phyloP scores from a whole-genome alignment of 2,888 invertebrate genomes.

The Pemphredon lugubris region DNA sequence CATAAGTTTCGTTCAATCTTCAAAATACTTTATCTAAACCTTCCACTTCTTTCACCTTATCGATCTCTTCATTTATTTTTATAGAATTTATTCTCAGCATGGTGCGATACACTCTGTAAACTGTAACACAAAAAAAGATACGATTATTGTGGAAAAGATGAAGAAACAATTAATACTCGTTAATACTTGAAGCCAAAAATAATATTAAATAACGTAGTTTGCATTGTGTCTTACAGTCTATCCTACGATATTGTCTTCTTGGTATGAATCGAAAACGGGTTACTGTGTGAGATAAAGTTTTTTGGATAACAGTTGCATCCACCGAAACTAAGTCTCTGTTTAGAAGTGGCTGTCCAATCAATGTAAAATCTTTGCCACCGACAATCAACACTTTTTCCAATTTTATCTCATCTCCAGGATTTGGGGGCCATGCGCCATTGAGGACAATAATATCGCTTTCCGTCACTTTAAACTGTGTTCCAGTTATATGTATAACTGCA shows the following conservation, averaged over 20 bases:
- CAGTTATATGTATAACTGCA: constrained; percentile 90
- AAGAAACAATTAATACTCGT: background rate
- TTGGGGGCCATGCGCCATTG: constrained; percentile 92
- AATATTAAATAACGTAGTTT: no score
- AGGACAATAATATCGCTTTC: constrained; percentile 92
- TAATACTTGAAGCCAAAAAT: background rate
- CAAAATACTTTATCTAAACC: constrained; percentile 78
- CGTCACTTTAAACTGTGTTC: constrained; percentile 93
- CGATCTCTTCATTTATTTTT: constrained; percentile 83
- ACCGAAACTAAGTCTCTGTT: constrained; percentile 88
- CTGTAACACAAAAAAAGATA: constrained; percentile 72
- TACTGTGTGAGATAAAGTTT: constrained; percentile 90
- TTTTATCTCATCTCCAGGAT: constrained; percentile 89
- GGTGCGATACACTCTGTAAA: constrained; percentile 86
- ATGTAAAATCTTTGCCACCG: constrained; percentile 90
- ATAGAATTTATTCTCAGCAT: constrained; percentile 90
- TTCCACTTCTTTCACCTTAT: constrained; percentile 81
- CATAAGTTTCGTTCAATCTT: no score
- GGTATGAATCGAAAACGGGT: constrained; percentile 89
- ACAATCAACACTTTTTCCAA: constrained; percentile 92
- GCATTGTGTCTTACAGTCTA: constrained; percentile 84
- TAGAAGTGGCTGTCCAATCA: constrained; percentile 90
- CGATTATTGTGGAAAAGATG: no score
- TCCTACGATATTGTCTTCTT: constrained; percentile 89
- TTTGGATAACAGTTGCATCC: constrained; percentile 92